Conservation (phyloP, 1,140 invertebrate genomes). For the Lanistes nyassanus region DNA sequence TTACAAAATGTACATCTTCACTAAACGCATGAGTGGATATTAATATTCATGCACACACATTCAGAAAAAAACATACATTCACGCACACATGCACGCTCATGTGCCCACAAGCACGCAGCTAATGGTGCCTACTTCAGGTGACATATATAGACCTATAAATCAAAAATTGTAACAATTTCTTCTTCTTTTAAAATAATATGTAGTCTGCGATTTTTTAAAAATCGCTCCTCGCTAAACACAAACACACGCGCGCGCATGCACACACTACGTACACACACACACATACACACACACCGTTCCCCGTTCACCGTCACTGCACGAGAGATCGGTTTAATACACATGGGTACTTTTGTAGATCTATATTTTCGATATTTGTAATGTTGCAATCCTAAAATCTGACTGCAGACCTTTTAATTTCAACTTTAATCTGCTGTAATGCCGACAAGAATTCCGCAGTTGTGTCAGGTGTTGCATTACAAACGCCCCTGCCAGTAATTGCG, state of each 20-base stretch:
- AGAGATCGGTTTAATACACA: not conserved
- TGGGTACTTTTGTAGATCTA: not conserved
- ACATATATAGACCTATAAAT: not conserved
- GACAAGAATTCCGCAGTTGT: not conserved
- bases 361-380: not conserved
- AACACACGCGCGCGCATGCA: not conserved
- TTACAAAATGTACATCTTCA: not conserved
- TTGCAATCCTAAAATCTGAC: not conserved
- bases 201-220: not conserved
- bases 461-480: constrained; percentile 8
- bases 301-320: not conserved
- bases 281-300: not conserved
- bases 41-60: not conserved
- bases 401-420: not conserved
- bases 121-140: not conserved
- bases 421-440: not conserved
- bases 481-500: too few species aligned
- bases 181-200: not conserved
- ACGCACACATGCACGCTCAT: not conserved
- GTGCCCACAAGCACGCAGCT: not conserved
- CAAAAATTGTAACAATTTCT: not conserved
- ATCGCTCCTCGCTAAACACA: not conserved
- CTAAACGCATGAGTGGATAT: not conserved
- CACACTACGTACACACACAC: not conserved
- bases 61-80: constrained; percentile 7